Conservation (phyloP, 1,140 invertebrate genomes). For the Drosophila nigromelanica region DNA sequence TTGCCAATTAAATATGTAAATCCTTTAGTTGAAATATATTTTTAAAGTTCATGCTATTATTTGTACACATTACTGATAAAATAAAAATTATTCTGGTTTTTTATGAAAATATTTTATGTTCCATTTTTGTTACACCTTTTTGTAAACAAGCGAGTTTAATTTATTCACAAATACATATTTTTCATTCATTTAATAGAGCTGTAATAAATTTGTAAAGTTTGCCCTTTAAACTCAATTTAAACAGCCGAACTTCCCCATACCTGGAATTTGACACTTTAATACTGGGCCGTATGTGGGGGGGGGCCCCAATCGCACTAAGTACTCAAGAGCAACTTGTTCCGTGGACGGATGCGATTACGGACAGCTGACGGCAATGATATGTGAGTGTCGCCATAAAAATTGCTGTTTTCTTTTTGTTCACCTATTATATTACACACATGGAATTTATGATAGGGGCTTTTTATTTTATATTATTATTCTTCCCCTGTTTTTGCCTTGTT, state of each 20-base stretch:
- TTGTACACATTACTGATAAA: too few relatives aligned
- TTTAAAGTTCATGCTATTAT: too few relatives aligned
- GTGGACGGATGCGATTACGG: conserved; percentile 17
- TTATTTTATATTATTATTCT: conserved; percentile 22
- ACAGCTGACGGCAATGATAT: conserved; percentile 33
- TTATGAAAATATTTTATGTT: neutral
- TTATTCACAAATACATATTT: neutral
- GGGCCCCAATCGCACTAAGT: neutral
- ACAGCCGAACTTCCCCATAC: too few relatives aligned
- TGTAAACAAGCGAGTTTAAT: too few relatives aligned
- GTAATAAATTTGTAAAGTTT: too few relatives aligned
- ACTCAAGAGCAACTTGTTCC: neutral
- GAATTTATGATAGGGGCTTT: conserved; percentile 26
- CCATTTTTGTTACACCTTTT: neutral
- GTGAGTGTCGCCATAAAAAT: conserved; percentile 24
- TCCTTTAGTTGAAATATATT: too few relatives aligned
- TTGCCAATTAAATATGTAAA: too few relatives aligned
- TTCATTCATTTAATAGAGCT: neutral
- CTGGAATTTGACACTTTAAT: too few relatives aligned
- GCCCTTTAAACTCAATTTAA: too few relatives aligned
- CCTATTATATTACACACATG: conserved; percentile 13
- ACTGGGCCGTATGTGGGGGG: neutral
- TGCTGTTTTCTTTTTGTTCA: conserved; percentile 1
- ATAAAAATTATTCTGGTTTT: too few relatives aligned
- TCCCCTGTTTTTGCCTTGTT: too few relatives aligned